Conservation (phyloP, 2,113 vertebrate species). For the Psephotus haematonotus region DNA sequence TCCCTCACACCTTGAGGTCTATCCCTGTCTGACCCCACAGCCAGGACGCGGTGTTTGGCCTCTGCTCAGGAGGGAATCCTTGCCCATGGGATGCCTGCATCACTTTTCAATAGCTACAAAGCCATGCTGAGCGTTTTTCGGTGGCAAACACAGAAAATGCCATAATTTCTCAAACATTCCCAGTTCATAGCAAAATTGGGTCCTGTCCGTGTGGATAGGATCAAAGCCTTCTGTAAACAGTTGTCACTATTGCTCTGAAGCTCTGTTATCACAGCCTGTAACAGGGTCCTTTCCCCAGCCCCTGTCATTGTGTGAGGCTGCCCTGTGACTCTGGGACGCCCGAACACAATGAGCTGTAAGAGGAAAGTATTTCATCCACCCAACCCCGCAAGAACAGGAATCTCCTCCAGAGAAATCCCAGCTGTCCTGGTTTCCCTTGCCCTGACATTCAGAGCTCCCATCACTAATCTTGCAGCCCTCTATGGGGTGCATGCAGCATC, state of each 20-base stretch:
- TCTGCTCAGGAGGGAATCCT: not conserved
- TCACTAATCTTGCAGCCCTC: not conserved
- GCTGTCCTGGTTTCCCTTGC: not conserved
- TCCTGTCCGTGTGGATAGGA: not conserved
- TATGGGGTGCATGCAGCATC: not conserved
- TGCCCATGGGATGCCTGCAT: not conserved
- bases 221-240: not conserved
- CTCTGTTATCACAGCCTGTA: not conserved
- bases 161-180: rapidly evolving
- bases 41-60: not conserved
- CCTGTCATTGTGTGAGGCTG: rapidly evolving
- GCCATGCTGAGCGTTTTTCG: not conserved
- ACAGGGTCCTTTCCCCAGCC: not conserved
- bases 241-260: not conserved
- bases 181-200: not conserved
- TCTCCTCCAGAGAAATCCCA: not conserved
- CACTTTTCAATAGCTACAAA: not conserved
- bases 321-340: not conserved
- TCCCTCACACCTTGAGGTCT: not conserved
- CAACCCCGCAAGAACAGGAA: not conserved
- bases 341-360: not conserved
- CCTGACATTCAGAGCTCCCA: too few species aligned
- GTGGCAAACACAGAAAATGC: not conserved
- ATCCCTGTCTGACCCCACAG: not conserved
- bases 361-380: not conserved